Evolutionary conservation across 1,140 invertebrate species (phyloP).

Genomic region (Cyphomyrmex costatus): DNA sequence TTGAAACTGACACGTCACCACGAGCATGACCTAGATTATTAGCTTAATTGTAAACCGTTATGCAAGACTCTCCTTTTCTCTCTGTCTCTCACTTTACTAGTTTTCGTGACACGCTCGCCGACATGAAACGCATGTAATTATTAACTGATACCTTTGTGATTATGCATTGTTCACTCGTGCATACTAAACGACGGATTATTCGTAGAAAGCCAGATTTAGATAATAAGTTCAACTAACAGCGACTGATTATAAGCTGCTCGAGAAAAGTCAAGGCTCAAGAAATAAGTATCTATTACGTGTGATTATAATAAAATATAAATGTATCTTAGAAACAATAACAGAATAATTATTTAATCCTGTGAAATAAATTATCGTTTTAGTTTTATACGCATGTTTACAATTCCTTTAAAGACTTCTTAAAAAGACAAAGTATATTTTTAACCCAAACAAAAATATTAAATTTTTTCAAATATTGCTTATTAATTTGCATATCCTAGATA

Average conservation of each 20-base stretch:
- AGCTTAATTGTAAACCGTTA: slow-evolving; percentile 44
- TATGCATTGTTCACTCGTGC: slow-evolving; percentile 22
- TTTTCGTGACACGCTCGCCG: slow-evolving; percentile 12
- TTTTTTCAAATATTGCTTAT: not conserved
- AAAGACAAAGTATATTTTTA: not conserved
- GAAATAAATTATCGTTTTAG: not conserved
- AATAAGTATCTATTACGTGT: not conserved
- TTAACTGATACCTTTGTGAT: not conserved
- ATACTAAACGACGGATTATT: slow-evolving; percentile 1
- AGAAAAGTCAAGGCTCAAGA: too few species aligned
- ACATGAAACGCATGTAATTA: slow-evolving; percentile 33
- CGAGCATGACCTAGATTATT: slow-evolving; percentile 47
- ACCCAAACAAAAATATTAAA: not conserved
- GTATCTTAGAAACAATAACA: not conserved
- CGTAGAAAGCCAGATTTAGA: slow-evolving; percentile 9
- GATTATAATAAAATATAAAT: not conserved
- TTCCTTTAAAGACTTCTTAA: not conserved
- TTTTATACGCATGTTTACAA: not conserved
- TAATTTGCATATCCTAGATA: not conserved
- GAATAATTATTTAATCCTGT: not conserved
- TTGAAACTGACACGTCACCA: slow-evolving; percentile 44
- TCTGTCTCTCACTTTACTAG: not conserved
- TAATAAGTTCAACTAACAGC: slow-evolving; percentile 38
- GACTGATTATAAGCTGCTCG: slow-evolving; percentile 10
- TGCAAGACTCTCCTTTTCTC: slow-evolving; percentile 5